phyloP scores from a whole-genome alignment of 2,888 invertebrate species.

The Torymus tubicola region DNA sequence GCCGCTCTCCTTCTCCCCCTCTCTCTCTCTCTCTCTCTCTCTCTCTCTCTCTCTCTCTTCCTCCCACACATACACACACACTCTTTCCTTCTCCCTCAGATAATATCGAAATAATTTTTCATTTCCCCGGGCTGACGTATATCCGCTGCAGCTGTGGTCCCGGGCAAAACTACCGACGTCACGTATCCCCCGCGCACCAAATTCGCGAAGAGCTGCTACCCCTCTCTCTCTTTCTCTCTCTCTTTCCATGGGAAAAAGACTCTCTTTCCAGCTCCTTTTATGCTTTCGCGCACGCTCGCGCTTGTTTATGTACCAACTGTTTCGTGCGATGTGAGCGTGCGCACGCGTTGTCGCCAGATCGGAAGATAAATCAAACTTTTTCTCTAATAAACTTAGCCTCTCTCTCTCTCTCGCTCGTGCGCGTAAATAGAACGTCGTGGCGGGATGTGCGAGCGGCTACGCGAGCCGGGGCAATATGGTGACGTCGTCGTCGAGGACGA shows the following conservation, averaged over 20 bases:
- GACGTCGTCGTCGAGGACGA: constrained; percentile 60
- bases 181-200: constrained; percentile 44
- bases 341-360: constrained; percentile 6
- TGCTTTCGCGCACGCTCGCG: neutral
- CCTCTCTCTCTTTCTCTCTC: constrained; percentile 15
- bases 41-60: too few species aligned
- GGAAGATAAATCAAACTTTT: constrained; percentile 72
- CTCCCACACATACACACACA: too few species aligned
- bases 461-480: constrained; percentile 30
- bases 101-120: constrained; percentile 59
- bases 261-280: neutral
- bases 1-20: neutral
- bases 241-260: constrained; percentile 11
- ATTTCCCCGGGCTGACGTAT: constrained; percentile 51
- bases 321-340: constrained; percentile 14
- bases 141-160: constrained; percentile 56
- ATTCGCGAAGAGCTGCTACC: constrained; percentile 37
- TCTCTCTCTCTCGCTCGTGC: constrained; percentile 42
- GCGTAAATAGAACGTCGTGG: constrained; percentile 28
- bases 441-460: neutral
- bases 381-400: constrained; percentile 67
- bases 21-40: too few species aligned
- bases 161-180: constrained; percentile 32
- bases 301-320: constrained; percentile 54
- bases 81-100: constrained; percentile 24